Base-by-base conservation (phyloP, 1,140 invertebrate genomes). In the Drosophila varians region DNA sequence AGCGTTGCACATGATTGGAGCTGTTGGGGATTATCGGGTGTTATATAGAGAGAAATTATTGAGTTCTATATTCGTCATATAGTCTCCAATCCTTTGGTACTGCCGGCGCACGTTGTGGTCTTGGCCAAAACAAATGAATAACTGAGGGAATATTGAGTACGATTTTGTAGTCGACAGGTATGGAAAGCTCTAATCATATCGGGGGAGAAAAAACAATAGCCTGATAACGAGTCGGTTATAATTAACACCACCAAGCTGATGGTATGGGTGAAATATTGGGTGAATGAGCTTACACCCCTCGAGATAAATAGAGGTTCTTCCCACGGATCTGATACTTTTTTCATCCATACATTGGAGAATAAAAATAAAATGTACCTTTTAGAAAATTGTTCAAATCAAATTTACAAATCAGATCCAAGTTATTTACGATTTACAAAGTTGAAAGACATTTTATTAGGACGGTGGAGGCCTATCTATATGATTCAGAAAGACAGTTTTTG, bases 101-200 rank as follows among this genome's bases (percentile, higher is more conserved):
- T 31, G 16, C 57, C 31, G 57, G 34, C 28, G 25, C 28, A 16
- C 57, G 78, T 42, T 57, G 64, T 58, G 58, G 47, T 47, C 53
- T 52, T 61, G 65, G 42, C 56, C 49, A 66, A 74, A 72, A 54
- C 66, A 80, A 76, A 61, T 62, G 76, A 76, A 68, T 48, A 76
- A 84, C 80, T 84, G 82, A 86, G 66, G 52, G 43, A 21, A 38
- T 42, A 21, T 48, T 43, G 53, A 49, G 48, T 45, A 52, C 34
- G 62, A 55, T 42, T n/a, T n/a, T 73, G 57, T 28, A 36, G 38
- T 31, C 45, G 40, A 56, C 57, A 61, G 49, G 62, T 65, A 72
- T 55, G 53, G 49, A 84, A 84, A 86, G 82, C 82, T 79, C 69
- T 87, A 86, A 87, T 84, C 82, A 84, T 84, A 84, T 86, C 76